These are phyloP conservation scores for Agrypnus murinus DNA, from an alignment of 2,888 invertebrate species.

Conservation along the genomic window DNA sequence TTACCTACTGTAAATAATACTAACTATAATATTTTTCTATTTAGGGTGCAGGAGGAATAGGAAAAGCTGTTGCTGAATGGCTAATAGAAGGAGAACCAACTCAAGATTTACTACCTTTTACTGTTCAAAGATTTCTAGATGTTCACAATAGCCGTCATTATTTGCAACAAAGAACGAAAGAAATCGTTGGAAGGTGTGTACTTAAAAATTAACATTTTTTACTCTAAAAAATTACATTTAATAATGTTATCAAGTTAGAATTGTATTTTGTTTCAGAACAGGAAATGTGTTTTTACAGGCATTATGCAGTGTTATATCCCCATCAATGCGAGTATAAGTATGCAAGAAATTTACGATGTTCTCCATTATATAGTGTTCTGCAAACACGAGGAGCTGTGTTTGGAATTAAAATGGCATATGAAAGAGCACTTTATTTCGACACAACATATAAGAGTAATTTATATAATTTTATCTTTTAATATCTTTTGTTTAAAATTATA, in stretches of 20 bases:
- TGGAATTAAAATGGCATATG: slow-evolving; percentile 82
- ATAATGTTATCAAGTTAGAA: background rate
- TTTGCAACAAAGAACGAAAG: slow-evolving; percentile 77
- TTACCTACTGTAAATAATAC: no score
- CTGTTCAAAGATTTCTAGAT: slow-evolving; percentile 78
- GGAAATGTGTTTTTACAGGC: slow-evolving; percentile 63
- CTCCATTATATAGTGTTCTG: slow-evolving; percentile 80
- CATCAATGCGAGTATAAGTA: slow-evolving; percentile 77
- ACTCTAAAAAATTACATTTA: background rate
- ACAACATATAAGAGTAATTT: slow-evolving; percentile 72
- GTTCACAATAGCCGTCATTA: slow-evolving; percentile 79
- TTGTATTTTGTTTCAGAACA: slow-evolving; percentile 15
- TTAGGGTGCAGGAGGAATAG: slow-evolving; percentile 80
- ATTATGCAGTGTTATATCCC: slow-evolving; percentile 75
- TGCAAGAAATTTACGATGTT: slow-evolving; percentile 78
- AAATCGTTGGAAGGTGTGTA: slow-evolving; percentile 76
- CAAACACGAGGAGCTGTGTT: slow-evolving; percentile 80
- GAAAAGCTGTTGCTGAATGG: slow-evolving; percentile 81
- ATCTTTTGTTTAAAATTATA: slow-evolving; percentile 50
- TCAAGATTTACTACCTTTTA: slow-evolving; percentile 77
- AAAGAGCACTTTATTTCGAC: slow-evolving; percentile 81
- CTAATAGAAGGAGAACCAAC: slow-evolving; percentile 79
- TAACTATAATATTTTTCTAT: background rate
- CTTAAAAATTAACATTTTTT: background rate
- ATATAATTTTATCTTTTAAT: no score